These are phyloP conservation scores for Zhuqinia jingwanae DNA, from an alignment of 2,888 invertebrate species.

Conservation along the genomic window DNA sequence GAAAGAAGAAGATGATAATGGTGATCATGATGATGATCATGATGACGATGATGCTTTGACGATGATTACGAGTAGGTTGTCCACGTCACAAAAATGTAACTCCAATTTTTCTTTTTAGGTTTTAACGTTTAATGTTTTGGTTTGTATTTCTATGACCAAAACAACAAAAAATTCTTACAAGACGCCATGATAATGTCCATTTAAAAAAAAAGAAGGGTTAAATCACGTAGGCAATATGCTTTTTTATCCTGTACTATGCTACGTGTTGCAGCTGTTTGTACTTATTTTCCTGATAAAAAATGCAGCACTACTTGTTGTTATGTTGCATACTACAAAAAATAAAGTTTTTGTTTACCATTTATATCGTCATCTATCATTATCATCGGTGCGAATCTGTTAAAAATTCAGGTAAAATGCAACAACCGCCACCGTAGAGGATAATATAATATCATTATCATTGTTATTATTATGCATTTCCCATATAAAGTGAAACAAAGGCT, in stretches of 20 bases:
- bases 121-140: not conserved
- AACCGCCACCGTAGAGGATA: too few relatives aligned
- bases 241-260: slow-evolving; percentile 25
- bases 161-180: too few relatives aligned
- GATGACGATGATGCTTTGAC: slow-evolving; percentile 23
- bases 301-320: too few relatives aligned
- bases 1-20: slow-evolving; percentile 59
- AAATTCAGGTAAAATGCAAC: too few relatives aligned
- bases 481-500: too few relatives aligned
- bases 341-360: not conserved
- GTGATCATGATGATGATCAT: slow-evolving; percentile 48
- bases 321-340: not conserved
- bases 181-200: slow-evolving; percentile 33
- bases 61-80: slow-evolving; percentile 62
- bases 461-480: too few relatives aligned
- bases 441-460: too few relatives aligned
- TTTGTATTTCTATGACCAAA: slow-evolving; percentile 17
- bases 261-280: slow-evolving; percentile 41
- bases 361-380: too few relatives aligned
- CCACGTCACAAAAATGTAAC: slow-evolving; percentile 55
- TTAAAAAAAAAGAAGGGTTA: slow-evolving; percentile 44
- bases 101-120: slow-evolving; percentile 51
- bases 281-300: slow-evolving; percentile 43
- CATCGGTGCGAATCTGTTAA: too few relatives aligned
- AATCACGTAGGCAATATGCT: slow-evolving; percentile 30